phyloP scores from a whole-genome alignment of 2,113 vertebrate genomes.

The Oryctolagus cuniculus region DNA sequence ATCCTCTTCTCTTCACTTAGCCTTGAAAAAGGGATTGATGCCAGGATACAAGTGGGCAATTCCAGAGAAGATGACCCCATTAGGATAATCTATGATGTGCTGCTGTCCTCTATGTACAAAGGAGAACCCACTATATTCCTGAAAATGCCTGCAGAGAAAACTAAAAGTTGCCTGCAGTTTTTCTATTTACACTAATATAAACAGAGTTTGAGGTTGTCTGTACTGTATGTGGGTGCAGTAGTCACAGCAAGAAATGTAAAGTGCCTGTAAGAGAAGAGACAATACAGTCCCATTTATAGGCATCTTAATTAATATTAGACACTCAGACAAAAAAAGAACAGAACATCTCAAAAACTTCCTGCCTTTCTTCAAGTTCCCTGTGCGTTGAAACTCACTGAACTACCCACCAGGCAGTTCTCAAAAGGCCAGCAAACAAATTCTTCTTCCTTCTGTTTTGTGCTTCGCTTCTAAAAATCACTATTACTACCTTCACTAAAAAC shows the following conservation, averaged over 20 bases:
- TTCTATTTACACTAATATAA: constrained; percentile 74
- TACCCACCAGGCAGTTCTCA: constrained; percentile 69
- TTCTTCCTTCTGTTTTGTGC: not conserved
- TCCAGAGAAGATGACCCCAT: constrained; percentile 36
- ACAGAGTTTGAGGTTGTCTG: constrained; percentile 75
- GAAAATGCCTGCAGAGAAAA: constrained; percentile 64
- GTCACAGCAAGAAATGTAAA: constrained; percentile 71
- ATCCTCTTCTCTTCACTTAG: not conserved
- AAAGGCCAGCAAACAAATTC: constrained; percentile 59
- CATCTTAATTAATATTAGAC: constrained; percentile 66
- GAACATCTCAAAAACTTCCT: constrained; percentile 29
- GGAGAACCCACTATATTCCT: constrained; percentile 20
- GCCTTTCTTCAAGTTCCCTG: not conserved
- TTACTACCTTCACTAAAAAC: constrained; percentile 53
- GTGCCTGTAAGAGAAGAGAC: constrained; percentile 26
- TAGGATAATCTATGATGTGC: constrained; percentile 27
- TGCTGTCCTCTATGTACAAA: constrained; percentile 42
- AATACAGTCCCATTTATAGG: not conserved
- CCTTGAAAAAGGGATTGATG: not conserved
- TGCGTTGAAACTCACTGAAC: not conserved
- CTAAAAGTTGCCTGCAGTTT: constrained; percentile 48
- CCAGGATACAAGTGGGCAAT: constrained; percentile 14
- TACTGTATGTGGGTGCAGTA: constrained; percentile 73
- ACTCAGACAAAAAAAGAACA: constrained; percentile 59
- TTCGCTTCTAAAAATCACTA: constrained; percentile 8